phyloP scores from a whole-genome alignment of 2,113 vertebrate species.

The Charadrius vociferus region DNA sequence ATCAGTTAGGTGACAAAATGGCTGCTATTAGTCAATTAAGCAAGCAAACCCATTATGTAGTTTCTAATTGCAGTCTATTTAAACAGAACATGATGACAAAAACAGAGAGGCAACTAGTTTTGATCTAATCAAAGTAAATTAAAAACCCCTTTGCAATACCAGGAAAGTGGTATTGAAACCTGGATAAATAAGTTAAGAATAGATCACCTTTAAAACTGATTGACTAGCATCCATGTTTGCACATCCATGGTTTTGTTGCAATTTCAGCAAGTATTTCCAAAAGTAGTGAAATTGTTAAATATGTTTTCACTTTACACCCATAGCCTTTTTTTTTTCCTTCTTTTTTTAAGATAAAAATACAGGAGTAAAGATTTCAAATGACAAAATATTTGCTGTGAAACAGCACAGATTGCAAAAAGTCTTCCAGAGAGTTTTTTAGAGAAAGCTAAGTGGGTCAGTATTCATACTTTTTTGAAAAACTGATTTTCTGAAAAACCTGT shows the following conservation, averaged over 20 bases:
- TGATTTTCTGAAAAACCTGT: background rate
- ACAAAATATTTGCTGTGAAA: background rate
- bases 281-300: background rate
- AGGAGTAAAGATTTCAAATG: background rate
- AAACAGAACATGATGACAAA: background rate
- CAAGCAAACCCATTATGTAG: background rate
- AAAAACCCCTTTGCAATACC: background rate
- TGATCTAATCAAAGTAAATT: slow-evolving; percentile 5
- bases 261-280: background rate
- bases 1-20: background rate
- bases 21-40: slow-evolving; percentile 40
- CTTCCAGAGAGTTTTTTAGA: background rate
- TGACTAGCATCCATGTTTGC: background rate
- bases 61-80: background rate
- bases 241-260: background rate
- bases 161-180: background rate
- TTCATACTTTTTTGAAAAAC: background rate
- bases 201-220: background rate
- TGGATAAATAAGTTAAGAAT: background rate
- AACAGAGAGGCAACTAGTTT: background rate
- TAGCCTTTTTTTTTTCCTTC: too few relatives aligned
- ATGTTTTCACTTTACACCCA: background rate
- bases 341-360: background rate
- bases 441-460: background rate
- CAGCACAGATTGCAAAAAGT: background rate